phyloP scores from a whole-genome alignment of 2,113 vertebrate genomes.

The Mungos mungo region DNA sequence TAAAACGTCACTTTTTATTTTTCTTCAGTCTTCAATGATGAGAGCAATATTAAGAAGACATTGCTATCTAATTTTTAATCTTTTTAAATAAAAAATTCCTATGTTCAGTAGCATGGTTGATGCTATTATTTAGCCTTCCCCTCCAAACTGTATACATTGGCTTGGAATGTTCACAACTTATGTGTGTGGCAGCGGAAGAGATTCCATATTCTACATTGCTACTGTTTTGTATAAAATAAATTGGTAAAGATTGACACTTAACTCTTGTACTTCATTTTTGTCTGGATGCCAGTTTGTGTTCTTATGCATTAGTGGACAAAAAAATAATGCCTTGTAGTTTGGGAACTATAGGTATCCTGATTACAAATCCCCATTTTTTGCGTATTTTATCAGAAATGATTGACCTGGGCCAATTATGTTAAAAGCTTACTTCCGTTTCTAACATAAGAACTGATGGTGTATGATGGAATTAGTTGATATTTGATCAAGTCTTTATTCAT shows the following conservation, averaged over 20 bases:
- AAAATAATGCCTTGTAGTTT: background rate
- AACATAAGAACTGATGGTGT: background rate
- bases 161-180: conserved; percentile 86
- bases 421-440: background rate
- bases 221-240: conserved; percentile 90
- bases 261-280: conserved; percentile 73
- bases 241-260: conserved; percentile 83
- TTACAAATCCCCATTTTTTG: background rate
- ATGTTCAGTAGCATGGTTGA: conserved; percentile 85
- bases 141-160: conserved; percentile 83
- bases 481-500: conserved; percentile 34
- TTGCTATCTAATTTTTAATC: conserved; percentile 86
- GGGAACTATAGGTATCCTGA: background rate
- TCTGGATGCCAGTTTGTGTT: conserved; percentile 54
- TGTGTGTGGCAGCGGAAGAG: conserved; percentile 83
- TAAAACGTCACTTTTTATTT: conserved; percentile 81
- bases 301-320: background rate
- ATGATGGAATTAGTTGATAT: background rate
- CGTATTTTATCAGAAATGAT: background rate
- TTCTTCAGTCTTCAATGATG: conserved; percentile 86
- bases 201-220: conserved; percentile 87
- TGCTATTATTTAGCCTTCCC: conserved; percentile 83
- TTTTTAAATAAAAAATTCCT: conserved; percentile 83
- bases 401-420: background rate
- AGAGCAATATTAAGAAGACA: conserved; percentile 90